Conservation (phyloP, 2,797 vertebrate genomes). For the Melanotaenia pygmaea region DNA sequence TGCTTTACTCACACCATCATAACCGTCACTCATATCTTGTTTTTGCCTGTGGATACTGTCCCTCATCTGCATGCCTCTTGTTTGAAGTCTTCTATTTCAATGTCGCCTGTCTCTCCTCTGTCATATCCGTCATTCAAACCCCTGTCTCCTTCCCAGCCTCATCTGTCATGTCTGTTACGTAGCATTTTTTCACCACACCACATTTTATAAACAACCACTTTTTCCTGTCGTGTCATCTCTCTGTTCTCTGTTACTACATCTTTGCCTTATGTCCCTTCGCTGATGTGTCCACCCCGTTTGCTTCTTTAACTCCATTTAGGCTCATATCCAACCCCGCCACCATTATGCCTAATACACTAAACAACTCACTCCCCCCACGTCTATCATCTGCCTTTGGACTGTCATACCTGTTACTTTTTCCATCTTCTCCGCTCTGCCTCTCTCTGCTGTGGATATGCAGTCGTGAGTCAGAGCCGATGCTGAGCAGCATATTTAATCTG, state of each 20-base stretch:
- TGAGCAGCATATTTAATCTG: constrained; percentile 70
- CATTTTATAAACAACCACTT: constrained; percentile 45
- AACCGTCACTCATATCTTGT: constrained; percentile 41
- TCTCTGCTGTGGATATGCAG: constrained; percentile 57
- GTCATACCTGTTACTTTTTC: constrained; percentile 58
- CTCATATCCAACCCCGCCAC: constrained; percentile 36
- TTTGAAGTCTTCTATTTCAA: constrained; percentile 54
- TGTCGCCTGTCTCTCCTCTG: constrained; percentile 30
- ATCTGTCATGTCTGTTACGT: constrained; percentile 45
- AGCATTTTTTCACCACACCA: constrained; percentile 23
- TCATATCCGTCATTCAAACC: constrained; percentile 45
- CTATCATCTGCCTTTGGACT: constrained; percentile 61
- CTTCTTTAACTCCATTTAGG: constrained; percentile 43
- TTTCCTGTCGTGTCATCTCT: constrained; percentile 35
- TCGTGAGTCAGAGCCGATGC: constrained; percentile 58
- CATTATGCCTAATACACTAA: constrained; percentile 41
- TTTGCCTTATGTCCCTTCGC: constrained; percentile 20
- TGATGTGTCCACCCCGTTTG: constrained; percentile 19
- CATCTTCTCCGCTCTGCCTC: constrained; percentile 38
- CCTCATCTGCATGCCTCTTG: constrained; percentile 53
- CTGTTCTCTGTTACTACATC: constrained; percentile 9
- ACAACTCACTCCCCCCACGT: constrained; percentile 52
- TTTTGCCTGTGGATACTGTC: constrained; percentile 18
- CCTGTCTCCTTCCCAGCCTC: constrained; percentile 27
- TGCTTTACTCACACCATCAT: constrained; percentile 29